phyloP scores from a whole-genome alignment of 2,113 vertebrate species.

The Oriolus oriolus region DNA sequence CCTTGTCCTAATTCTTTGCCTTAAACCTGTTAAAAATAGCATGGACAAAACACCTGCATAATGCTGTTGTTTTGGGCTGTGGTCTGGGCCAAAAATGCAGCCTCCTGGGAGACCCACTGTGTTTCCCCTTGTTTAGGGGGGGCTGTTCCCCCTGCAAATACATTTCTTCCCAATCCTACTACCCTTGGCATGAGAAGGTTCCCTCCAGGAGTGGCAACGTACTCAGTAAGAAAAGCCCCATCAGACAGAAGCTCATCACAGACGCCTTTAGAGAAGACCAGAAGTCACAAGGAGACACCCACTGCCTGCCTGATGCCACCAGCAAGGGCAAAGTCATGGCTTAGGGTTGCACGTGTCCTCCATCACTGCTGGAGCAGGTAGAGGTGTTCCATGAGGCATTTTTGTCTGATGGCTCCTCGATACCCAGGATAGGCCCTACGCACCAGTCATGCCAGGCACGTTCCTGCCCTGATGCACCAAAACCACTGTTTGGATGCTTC shows the following conservation, averaged over 20 bases:
- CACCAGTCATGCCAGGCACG: neutral
- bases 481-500: neutral
- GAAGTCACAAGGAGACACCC: neutral
- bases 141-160: neutral
- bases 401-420: neutral
- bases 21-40: neutral
- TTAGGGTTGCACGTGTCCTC: neutral
- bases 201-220: neutral
- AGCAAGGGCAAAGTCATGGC: neutral
- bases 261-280: neutral
- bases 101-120: neutral
- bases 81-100: neutral
- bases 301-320: neutral
- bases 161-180: neutral
- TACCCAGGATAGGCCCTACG: neutral
- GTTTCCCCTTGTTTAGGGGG: neutral
- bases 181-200: neutral
- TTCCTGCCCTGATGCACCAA: neutral
- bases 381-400: neutral
- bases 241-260: neutral
- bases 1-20: neutral
- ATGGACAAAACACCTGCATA: neutral
- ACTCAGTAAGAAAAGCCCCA: neutral
- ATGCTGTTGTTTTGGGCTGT: accelerated
- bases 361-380: neutral